A percentile compares a stretch with the other conserved stretches of the same genome.
phyloP scores from a whole-genome alignment of 2,113 vertebrate genomes.

The Echinops telfairi region DNA sequence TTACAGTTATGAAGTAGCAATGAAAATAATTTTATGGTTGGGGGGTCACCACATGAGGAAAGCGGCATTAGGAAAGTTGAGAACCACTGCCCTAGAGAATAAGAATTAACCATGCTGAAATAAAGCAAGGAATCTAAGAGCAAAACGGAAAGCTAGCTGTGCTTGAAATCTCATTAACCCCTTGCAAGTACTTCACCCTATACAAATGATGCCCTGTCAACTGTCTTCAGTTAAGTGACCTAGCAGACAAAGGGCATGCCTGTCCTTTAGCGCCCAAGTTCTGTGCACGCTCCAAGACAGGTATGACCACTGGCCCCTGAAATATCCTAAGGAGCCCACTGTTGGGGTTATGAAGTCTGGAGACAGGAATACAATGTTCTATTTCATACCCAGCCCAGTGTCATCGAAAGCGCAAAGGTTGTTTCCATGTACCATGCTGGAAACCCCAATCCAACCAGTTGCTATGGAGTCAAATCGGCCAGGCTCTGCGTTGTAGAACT shows the following conservation, averaged over 20 bases:
- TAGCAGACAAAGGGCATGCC: not conserved
- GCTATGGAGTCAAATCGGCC: not conserved
- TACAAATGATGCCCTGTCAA: conserved; percentile 25
- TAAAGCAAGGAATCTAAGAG: conserved; percentile 10
- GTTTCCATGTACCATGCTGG: not conserved
- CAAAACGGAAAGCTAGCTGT: not conserved
- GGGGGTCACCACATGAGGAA: too few species aligned
- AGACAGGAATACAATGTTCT: conserved; percentile 28
- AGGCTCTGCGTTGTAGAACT: not conserved
- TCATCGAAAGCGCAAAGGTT: not conserved
- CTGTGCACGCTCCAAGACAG: conserved; percentile 32
- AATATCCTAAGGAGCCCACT: not conserved
- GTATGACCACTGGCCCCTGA: conserved; percentile 8
- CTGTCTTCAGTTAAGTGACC: conserved; percentile 29
- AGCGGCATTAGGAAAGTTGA: too few species aligned
- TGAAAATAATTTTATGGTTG: too few species aligned
- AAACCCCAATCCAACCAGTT: not conserved
- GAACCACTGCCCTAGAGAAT: not conserved
- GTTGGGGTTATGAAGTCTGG: not conserved
- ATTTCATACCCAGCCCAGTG: not conserved
- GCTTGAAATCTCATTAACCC: not conserved
- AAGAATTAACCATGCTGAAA: conserved; percentile 1
- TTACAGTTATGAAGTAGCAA: too few species aligned
- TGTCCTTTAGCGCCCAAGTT: not conserved
- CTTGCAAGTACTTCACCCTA: not conserved